Evolutionary conservation across 2,888 invertebrate genomes (phyloP).

Genomic region (Helobdella robusta): DNA sequence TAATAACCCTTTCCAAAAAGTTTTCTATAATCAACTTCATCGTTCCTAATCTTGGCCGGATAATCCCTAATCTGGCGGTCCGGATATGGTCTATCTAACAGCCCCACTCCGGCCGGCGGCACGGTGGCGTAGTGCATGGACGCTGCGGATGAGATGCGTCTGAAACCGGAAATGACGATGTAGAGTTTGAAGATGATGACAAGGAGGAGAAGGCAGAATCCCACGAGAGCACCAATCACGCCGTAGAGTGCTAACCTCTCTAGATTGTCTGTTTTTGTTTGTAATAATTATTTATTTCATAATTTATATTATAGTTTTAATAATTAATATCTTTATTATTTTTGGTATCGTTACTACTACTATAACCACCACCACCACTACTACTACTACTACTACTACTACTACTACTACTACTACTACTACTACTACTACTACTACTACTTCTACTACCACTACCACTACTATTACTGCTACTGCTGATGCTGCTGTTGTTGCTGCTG

Average conservation of each 20-base stretch:
- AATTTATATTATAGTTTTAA: no score
- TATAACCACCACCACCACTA: conserved; percentile 28
- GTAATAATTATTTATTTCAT: neutral
- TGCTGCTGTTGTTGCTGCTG: no score
- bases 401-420: conserved; percentile 29
- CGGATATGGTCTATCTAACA: no score
- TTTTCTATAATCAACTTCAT: no score
- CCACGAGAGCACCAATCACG: conserved; percentile 8
- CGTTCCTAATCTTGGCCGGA: no score
- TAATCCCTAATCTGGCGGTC: no score
- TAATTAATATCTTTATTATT: no score
- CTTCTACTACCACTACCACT: no score
- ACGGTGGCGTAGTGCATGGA: neutral
- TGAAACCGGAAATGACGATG: neutral
- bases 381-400: conserved; percentile 29
- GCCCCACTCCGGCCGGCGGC: neutral
- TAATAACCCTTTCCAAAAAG: no score
- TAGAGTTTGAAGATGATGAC: conserved; percentile 16
- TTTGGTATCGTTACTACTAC: no score
- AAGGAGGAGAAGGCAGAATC: conserved; percentile 17
- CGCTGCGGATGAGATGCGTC: neutral
- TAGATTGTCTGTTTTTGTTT: conserved; percentile 11
- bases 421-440: conserved; percentile 27
- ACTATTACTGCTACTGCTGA: no score
- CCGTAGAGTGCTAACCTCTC: neutral